These are phyloP conservation scores for Siderastrea siderea DNA, from an alignment of 92 coral and sea anemone genomes.

Conservation along the genomic window DNA sequence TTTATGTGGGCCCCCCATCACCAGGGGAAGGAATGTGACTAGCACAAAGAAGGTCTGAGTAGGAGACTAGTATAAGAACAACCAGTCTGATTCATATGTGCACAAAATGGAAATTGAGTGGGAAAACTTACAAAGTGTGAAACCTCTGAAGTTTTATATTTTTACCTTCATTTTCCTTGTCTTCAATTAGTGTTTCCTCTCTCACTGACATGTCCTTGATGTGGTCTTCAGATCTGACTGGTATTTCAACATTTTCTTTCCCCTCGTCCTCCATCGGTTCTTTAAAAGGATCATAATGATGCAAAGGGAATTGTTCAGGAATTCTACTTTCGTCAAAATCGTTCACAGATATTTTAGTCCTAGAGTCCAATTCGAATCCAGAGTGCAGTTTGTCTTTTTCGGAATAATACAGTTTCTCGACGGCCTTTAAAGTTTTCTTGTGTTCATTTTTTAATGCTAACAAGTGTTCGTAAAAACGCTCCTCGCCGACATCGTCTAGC, in stretches of 20 bases:
- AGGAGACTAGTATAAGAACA: background rate
- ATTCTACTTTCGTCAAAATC: slow-evolving; percentile 49
- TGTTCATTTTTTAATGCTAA: slow-evolving; percentile 89
- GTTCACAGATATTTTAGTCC: slow-evolving; percentile 73
- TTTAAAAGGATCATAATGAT: slow-evolving; percentile 72
- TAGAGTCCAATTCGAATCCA: slow-evolving; percentile 81
- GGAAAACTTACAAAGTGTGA: no score
- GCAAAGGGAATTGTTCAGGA: slow-evolving; percentile 43
- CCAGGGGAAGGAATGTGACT: no score
- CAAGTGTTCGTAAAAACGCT: slow-evolving; percentile 87
- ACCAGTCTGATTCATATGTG: background rate
- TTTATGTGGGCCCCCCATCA: no score
- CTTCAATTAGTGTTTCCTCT: slow-evolving; percentile 50
- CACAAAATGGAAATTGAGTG: background rate
- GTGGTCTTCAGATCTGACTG: slow-evolving; percentile 67
- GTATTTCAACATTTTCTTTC: slow-evolving; percentile 31
- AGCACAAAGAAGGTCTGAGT: no score
- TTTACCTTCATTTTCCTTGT: slow-evolving; percentile 68
- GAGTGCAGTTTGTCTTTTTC: slow-evolving; percentile 77
- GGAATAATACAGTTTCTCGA: slow-evolving; percentile 88
- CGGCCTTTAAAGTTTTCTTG: slow-evolving; percentile 86
- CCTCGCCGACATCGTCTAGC: slow-evolving; percentile 81
- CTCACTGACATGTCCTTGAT: slow-evolving; percentile 88
- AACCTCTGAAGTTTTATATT: background rate
- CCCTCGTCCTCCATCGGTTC: slow-evolving; percentile 33